phyloP scores from a whole-genome alignment of 1,140 invertebrate genomes.

The Drosophila funebris region DNA sequence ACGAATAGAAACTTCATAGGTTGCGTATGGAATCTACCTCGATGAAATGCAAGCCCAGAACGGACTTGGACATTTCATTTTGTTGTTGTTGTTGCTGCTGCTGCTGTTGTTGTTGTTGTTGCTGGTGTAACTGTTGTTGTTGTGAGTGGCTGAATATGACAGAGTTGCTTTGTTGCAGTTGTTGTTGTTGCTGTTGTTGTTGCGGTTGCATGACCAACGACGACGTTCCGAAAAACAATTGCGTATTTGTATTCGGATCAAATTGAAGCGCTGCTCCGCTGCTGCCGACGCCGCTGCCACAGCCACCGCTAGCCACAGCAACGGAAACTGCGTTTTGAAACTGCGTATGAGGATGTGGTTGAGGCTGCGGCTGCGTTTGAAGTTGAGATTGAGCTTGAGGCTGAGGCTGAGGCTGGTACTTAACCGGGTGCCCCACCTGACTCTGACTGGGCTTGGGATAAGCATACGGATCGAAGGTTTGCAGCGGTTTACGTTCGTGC shows the following conservation, averaged over 20 bases:
- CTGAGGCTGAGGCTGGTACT: conserved; percentile 61
- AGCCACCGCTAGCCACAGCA: neutral
- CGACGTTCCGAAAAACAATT: conserved; percentile 75
- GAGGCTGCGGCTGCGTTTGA: conserved; percentile 29
- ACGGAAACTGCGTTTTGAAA: conserved; percentile 62
- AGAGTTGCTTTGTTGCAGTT: conserved; percentile 66
- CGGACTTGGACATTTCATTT: conserved; percentile 82
- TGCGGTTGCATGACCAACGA: no score
- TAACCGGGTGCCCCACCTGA: conserved; percentile 48
- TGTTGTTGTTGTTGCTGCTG: conserved; percentile 56
- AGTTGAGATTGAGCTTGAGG: neutral
- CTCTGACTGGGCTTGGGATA: conserved; percentile 69
- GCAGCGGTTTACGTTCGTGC: conserved; percentile 72
- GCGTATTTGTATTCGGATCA: conserved; percentile 72
- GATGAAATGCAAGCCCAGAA: conserved; percentile 71
- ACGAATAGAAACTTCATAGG: conserved; percentile 9
- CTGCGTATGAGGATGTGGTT: conserved; percentile 65
- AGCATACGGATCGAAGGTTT: conserved; percentile 81
- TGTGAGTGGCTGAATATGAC: conserved; percentile 63
- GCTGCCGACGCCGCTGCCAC: no score
- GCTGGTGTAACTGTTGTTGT: conserved; percentile 49
- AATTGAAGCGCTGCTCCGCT: conserved; percentile 55
- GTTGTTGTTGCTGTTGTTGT: conserved; percentile 27
- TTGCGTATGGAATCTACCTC: conserved; percentile 72
- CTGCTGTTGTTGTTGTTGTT: conserved; percentile 52